Conservation (phyloP, 2,113 vertebrate species). For the Ploceus nigricollis region DNA sequence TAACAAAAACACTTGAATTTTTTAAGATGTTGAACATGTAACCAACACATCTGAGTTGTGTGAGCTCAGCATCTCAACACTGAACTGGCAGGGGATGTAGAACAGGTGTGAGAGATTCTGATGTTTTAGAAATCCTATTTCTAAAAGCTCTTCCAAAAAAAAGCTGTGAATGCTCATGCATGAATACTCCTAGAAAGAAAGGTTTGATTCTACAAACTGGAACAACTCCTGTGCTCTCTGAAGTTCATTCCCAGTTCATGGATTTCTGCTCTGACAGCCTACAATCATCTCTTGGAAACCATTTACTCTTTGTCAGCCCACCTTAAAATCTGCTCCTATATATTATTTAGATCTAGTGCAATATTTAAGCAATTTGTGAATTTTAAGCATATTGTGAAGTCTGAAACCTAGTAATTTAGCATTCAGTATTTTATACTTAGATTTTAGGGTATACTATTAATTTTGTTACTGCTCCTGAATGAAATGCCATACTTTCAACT, state of each 20-base stretch:
- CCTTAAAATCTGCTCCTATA: background rate
- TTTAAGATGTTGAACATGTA: background rate
- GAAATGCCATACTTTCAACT: background rate
- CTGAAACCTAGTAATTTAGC: background rate
- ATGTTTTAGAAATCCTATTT: background rate
- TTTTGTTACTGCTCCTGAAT: background rate
- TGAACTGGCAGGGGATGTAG: background rate
- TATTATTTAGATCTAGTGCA: background rate
- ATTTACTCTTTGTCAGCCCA: background rate
- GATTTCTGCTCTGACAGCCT: background rate
- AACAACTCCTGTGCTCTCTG: background rate
- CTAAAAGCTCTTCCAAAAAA: background rate
- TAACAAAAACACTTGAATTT: background rate
- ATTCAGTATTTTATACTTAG: background rate
- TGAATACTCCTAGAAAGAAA: background rate
- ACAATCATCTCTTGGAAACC: background rate
- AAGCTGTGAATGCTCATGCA: background rate
- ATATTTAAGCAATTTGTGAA: background rate
- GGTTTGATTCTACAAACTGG: background rate
- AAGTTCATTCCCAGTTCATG: background rate
- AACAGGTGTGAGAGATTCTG: background rate
- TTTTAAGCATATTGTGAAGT: background rate
- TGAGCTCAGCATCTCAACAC: background rate
- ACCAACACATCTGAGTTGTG: background rate
- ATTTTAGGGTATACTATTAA: background rate